Evolutionary conservation across 2,888 invertebrate species (phyloP), one percentile per base, ranked within the genome.

Genomic region (Lutraria lutraria): DNA sequence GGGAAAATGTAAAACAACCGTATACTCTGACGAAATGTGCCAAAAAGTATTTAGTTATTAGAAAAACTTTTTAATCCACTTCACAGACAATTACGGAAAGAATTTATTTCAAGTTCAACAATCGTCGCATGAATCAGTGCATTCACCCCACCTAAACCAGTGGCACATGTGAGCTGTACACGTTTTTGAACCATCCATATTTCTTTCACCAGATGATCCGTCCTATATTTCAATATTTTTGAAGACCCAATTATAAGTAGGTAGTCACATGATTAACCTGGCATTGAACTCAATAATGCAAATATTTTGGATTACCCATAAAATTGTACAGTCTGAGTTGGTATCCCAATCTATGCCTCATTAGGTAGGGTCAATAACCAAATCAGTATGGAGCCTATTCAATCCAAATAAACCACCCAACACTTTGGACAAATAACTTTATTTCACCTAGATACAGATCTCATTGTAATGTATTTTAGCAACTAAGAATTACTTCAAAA

Each of bases 261-360:
- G 76, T 34, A 19, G 34, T 43, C 43, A 25, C 60, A 25, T 19
- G n/a, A 68, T 68, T 83, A 34, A 83, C 83, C 83, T 83, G 83
- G 52, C 83, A 83, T 43, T 83, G 83, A 83, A 63, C 83, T 83
- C 52, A 12, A 68, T 31, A 52, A 68, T 83, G 43, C 68, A 83
- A 83, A 83, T 34, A 68, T 15, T n/a, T 16, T 68, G n/a, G 68
- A 83, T 83, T 83, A 68, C 13, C 76, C 76, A 34, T 25, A 83
- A 63, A 52, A 68, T 68, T 43, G 68, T 83, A 68, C 43, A 29
- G 31, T 34, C 19, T 31, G 13, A 16, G 31, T 34, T 15, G 34
- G 29, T 34, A 34, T 76, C 31, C 76, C 15, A 2, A 76, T 31
- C 0, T 76, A 76, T 19, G 76, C 16, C 76, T 76, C 76, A 76